Percentiles rank a stretch among this genome's conserved stretches.
These are phyloP conservation scores for Epinephelus awoara DNA, from an alignment of 2,797 vertebrate species.

Conservation along the genomic window DNA sequence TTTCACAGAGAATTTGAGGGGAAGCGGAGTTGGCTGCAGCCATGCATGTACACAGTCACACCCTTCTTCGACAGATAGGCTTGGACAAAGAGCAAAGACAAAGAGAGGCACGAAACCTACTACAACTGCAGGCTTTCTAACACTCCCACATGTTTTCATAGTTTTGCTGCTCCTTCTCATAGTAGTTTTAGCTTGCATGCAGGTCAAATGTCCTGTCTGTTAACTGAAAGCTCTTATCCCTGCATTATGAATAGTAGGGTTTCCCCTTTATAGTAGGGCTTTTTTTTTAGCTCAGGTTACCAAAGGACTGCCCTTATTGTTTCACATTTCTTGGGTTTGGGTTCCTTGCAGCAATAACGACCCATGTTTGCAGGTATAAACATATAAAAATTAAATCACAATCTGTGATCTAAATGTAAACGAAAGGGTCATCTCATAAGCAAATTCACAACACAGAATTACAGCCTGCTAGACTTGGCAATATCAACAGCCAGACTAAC, in stretches of 20 bases:
- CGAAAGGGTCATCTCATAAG: neutral
- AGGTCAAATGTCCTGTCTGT: conserved; percentile 35
- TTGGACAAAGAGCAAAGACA: conserved; percentile 76
- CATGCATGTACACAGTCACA: conserved; percentile 70
- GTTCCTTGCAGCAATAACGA: neutral
- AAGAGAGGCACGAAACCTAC: conserved; percentile 64
- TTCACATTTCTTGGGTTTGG: conserved; percentile 2
- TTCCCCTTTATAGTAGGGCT: neutral
- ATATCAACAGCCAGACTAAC: neutral
- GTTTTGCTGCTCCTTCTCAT: conserved; percentile 33
- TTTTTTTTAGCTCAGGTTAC: conserved; percentile 34
- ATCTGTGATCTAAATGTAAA: neutral
- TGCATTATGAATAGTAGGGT: conserved; percentile 5
- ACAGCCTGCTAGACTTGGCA: neutral
- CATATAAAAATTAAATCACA: neutral
- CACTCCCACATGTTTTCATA: conserved; percentile 50
- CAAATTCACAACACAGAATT: neutral
- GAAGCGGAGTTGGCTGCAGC: conserved; percentile 63
- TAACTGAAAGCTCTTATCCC: neutral
- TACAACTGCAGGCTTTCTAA: conserved; percentile 43
- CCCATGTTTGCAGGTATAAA: conserved; percentile 1
- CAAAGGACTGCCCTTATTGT: neutral
- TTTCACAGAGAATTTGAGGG: conserved; percentile 42
- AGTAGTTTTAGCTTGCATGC: conserved; percentile 5
- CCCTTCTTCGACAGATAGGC: conserved; percentile 66